Evolutionary conservation across 2,797 vertebrate species (phyloP), one percentile per base, ranked within the genome.

Genomic region (Peromyscus attwateri): DNA sequence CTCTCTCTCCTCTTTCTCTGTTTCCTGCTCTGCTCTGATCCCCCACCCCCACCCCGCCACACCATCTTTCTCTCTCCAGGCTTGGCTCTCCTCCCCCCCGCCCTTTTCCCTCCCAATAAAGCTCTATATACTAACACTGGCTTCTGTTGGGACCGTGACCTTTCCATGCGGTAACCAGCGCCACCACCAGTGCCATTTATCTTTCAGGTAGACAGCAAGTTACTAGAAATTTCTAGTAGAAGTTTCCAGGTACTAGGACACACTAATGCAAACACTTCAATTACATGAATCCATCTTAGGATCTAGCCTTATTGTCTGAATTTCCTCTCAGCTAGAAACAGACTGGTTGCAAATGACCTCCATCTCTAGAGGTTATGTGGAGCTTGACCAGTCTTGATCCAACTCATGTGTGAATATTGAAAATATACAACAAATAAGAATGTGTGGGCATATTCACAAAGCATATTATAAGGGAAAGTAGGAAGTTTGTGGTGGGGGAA

Each of bases 301-400:
- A 87, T 70, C 29, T 68, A 76, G 16, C 4, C 17, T 93, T 76
- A 64, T 87, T 97, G 92, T 97, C 29, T 80, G 55, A 94, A 55
- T 89, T 97, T 94, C 91, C 77, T 87, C 57, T 95, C 88, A 52
- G 31, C 71, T 91, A 89, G 64, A 96, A 94, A 87, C 34, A 66
- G 60, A 62, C 62, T 95, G 14, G 93, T 90, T 92, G 68, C 64
- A 57, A 6, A 6, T 97, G 81, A 95, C 57, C 85, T 71, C 85
- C 31, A 52, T 92, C 57, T 91, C 94, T 43, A 80, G 43, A 96
- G 95, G 95, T 93, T 95, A 92, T 93, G 31, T 46, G 6, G 19
- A 52, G 96, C 81, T 95, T 95, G 87, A 96, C 88, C 81, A 97
- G 14, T 96, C 91, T 92, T 92, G 79, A 96, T 81, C 57, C n/a